Percentiles rank a stretch among this genome's conserved stretches.
Evolutionary conservation across 2,888 invertebrate species (phyloP).

Genomic region (Ennomos quercinarius): DNA sequence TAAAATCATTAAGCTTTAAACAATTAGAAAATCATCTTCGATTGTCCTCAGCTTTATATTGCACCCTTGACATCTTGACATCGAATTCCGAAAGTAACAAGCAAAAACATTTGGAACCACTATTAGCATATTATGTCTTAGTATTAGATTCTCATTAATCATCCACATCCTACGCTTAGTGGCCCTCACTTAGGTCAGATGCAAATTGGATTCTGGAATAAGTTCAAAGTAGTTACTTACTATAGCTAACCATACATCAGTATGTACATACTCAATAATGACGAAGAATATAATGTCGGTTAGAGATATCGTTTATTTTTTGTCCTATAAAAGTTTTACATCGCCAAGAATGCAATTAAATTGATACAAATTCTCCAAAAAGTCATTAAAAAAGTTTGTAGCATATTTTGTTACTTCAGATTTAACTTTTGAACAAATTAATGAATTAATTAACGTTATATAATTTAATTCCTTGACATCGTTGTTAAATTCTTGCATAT

Average conservation of each 20-base stretch:
- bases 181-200: slow-evolving; percentile 24
- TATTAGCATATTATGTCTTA: slow-evolving; percentile 21
- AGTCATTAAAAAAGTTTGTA: slow-evolving; percentile 24
- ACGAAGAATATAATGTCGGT: too few species aligned
- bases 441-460: slow-evolving; percentile 31
- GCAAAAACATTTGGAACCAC: slow-evolving; percentile 33
- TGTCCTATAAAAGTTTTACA: slow-evolving; percentile 15
- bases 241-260: background rate
- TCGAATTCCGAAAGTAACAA: slow-evolving; percentile 39
- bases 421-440: slow-evolving; percentile 25
- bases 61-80: slow-evolving; percentile 40
- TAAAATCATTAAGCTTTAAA: slow-evolving; percentile 29
- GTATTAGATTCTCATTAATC: slow-evolving; percentile 34
- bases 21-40: slow-evolving; percentile 34
- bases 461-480: slow-evolving; percentile 34
- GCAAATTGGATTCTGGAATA: slow-evolving; percentile 34
- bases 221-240: slow-evolving; percentile 25
- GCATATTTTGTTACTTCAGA: slow-evolving; percentile 32
- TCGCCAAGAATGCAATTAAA: slow-evolving; percentile 21
- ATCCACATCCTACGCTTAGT: slow-evolving; percentile 29
- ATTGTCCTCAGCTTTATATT: slow-evolving; percentile 23
- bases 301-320: too few species aligned
- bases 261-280: too few species aligned
- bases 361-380: slow-evolving; percentile 27
- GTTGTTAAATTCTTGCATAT: slow-evolving; percentile 31